Conservation (phyloP, 1,140 invertebrate genomes). For the Apolygus lucorum region DNA sequence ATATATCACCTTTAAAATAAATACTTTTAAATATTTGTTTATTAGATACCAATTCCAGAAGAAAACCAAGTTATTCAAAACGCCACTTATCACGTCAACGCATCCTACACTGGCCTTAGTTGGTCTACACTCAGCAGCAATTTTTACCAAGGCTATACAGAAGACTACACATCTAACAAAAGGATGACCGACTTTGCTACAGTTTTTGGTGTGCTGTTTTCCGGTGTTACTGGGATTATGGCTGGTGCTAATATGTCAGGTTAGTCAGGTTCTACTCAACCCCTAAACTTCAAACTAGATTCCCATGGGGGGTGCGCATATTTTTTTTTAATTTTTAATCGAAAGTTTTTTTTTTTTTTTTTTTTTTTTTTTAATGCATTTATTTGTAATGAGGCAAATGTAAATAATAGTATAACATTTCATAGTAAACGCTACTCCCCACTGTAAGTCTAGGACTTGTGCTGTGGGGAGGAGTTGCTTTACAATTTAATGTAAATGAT, state of each 20-base stretch:
- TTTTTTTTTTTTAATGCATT: neutral
- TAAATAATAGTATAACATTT: no score
- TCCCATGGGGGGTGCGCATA: neutral
- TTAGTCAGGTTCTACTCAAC: no score
- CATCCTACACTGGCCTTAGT: slow-evolving; percentile 73
- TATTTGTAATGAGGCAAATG: neutral
- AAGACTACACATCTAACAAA: slow-evolving; percentile 73
- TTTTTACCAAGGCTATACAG: slow-evolving; percentile 63
- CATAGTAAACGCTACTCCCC: no score
- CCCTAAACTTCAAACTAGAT: no score
- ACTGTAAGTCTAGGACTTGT: no score
- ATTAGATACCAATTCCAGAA: slow-evolving; percentile 60
- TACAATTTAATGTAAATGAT: no score
- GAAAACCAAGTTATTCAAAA: slow-evolving; percentile 57
- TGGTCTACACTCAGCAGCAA: slow-evolving; percentile 63
- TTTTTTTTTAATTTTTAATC: no score
- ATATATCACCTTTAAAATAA: neutral
- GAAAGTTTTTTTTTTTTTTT: neutral
- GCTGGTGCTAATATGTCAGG: slow-evolving; percentile 99
- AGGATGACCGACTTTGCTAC: slow-evolving; percentile 71
- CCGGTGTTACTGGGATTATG: slow-evolving; percentile 97
- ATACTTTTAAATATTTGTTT: slow-evolving; percentile 28
- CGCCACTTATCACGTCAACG: slow-evolving; percentile 44
- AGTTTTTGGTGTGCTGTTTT: slow-evolving; percentile 91
- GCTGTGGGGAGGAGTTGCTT: no score